Percentiles rank a stretch among this genome's conserved stretches.
These are phyloP conservation scores for Drepanosiphum platanoidis DNA, from an alignment of 2,888 invertebrate species.

Conservation along the genomic window DNA sequence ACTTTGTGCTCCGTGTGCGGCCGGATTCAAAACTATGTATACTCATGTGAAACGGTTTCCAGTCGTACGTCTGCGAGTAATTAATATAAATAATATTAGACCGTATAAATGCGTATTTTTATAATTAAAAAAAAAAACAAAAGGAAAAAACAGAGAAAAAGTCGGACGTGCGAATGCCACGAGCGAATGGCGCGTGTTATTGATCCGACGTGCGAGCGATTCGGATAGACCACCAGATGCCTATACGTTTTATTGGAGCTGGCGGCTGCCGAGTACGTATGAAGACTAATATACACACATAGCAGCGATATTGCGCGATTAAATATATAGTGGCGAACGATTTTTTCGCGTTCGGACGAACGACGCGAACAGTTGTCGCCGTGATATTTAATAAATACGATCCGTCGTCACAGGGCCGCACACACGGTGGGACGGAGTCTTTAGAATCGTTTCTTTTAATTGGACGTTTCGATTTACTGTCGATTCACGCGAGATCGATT, in stretches of 20 bases:
- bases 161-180: background rate
- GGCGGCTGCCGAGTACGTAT: background rate
- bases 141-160: background rate
- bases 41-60: background rate
- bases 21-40: background rate
- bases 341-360: background rate
- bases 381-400: too few species aligned
- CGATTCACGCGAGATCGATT: too few species aligned
- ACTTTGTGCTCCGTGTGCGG: background rate
- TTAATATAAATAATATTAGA: constrained; percentile 8
- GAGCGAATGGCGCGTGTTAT: background rate
- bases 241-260: background rate
- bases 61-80: background rate
- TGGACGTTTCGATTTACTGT: too few species aligned
- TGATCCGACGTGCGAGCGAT: background rate
- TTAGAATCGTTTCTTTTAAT: too few species aligned
- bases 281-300: background rate
- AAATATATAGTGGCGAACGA: background rate
- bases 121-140: constrained; percentile 17
- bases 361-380: too few species aligned
- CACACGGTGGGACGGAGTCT: too few species aligned
- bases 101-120: background rate
- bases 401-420: too few species aligned
- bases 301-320: background rate
- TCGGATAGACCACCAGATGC: constrained; percentile 2